Base-by-base conservation (phyloP, 1,140 invertebrate species). In the Drosophila persimilis region DNA sequence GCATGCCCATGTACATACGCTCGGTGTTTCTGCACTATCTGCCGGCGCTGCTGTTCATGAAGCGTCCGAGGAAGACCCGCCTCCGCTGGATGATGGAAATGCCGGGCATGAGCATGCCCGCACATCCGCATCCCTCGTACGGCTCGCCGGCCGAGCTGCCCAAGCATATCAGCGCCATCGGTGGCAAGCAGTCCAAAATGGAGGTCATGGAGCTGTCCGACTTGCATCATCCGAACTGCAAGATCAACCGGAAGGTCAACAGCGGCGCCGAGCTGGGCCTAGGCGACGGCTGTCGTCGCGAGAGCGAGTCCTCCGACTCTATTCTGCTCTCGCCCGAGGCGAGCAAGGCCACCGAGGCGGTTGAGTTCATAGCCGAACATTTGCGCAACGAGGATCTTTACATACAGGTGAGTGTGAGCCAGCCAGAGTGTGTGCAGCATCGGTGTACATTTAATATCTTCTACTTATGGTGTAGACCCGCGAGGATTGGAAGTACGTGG, bases 401-500 rank as follows among this genome's bases (percentile, higher is more conserved):
- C 85, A 98, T 99, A 92, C 98, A 99, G 95, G 98, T 98, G 15
- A 39, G 76, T 6, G 43, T 1, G 3, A 41, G 17, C 1, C 5
- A 26, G 24, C 5, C 24, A 26, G 24, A 5, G 3, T 24, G 13
- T 20, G 20, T 20, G 5, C 26, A 24, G 17, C 17, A 41, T n/a
- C 0, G 2, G 54, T 20, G 22, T 2, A 39, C 44, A 52, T 29
- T 24, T 15, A 53, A 47, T 45, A 52, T 57, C 6, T 26, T 52
- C 0, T 47, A 17, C 0, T n/a, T 26, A 52, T 63, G 58, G 51
- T 94, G 26, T 92, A 99, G 98, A 98, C 98, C 60, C 95, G 98
- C 62, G 98, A 99, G 92, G 99, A 99, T 92, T 99, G 99, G 99
- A 99, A 99, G 91, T 99, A 99, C 92, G 98, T 99, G 6, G 98